Evolutionary conservation across 2,113 vertebrate species (phyloP).

Genomic region (Epinephelus fuscoguttatus): DNA sequence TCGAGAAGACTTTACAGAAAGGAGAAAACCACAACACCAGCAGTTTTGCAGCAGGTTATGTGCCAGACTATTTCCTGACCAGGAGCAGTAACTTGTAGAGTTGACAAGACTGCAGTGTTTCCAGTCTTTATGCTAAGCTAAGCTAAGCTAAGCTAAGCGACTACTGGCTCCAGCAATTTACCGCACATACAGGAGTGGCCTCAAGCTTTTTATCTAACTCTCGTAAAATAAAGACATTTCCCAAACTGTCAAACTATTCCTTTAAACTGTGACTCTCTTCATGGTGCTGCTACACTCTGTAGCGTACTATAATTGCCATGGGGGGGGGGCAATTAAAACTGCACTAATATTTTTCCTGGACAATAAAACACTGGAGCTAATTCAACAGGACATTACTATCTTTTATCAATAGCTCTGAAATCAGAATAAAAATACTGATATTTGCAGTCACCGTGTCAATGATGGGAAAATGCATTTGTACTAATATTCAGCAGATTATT

Average conservation of each 20-base stretch:
- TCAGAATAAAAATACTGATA: slow-evolving; percentile 37
- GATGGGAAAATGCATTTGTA: slow-evolving; percentile 19
- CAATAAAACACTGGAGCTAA: slow-evolving; percentile 22
- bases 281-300: not conserved
- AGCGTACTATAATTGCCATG: not conserved
- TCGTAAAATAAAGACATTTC: not conserved
- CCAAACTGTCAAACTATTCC: not conserved
- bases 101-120: not conserved
- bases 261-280: slow-evolving; percentile 1
- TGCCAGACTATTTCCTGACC: too few species aligned
- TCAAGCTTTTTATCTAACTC: not conserved
- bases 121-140: not conserved
- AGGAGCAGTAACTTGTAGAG: not conserved
- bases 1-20: too few species aligned
- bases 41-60: too few species aligned
- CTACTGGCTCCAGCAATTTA: not conserved
- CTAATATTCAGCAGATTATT: slow-evolving; percentile 54
- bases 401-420: slow-evolving; percentile 17
- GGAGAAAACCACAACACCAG: too few species aligned
- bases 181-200: not conserved
- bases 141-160: not conserved
- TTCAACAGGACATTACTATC: not conserved
- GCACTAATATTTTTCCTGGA: not conserved
- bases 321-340: slow-evolving; percentile 1
- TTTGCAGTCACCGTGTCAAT: not conserved